Conservation (phyloP, 2,113 vertebrate genomes). For the Reinhardtius hippoglossoides region DNA sequence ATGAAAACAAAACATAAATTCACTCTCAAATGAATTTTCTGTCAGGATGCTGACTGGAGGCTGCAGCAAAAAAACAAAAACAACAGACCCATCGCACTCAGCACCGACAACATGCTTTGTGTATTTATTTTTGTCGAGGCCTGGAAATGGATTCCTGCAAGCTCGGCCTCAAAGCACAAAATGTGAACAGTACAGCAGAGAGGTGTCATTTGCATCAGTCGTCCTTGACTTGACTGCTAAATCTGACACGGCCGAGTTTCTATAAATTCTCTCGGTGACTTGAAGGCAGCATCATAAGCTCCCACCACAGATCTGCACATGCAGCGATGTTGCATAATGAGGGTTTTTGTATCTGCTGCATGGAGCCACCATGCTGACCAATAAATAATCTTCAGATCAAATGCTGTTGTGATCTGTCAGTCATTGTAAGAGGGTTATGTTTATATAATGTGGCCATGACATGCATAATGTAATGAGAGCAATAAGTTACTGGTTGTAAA, state of each 20-base stretch:
- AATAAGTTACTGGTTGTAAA: neutral
- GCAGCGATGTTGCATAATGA: conserved; percentile 67
- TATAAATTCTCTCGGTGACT: conserved; percentile 27
- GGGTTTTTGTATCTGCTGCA: conserved; percentile 50
- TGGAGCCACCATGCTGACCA: conserved; percentile 39
- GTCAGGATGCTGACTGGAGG: conserved; percentile 8
- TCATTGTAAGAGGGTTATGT: conserved; percentile 28
- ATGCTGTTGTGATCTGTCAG: conserved; percentile 36
- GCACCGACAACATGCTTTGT: neutral
- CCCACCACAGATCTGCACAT: conserved; percentile 1
- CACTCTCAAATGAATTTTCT: conserved; percentile 22
- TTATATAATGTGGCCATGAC: conserved; percentile 40
- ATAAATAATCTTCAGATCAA: conserved; percentile 69
- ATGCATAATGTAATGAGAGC: conserved; percentile 17
- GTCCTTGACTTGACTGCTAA: neutral
- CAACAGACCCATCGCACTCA: conserved; percentile 28
- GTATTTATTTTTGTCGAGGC: neutral
- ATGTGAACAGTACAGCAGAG: neutral
- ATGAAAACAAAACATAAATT: conserved; percentile 46
- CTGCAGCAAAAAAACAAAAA: neutral
- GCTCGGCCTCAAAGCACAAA: neutral
- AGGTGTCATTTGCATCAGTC: conserved; percentile 5
- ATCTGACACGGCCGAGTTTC: conserved; percentile 1
- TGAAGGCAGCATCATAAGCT: conserved; percentile 32
- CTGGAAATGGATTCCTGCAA: neutral